These are phyloP conservation scores for Cyclophora punctaria DNA, from an alignment of 2,888 invertebrate genomes.

Conservation along the genomic window DNA sequence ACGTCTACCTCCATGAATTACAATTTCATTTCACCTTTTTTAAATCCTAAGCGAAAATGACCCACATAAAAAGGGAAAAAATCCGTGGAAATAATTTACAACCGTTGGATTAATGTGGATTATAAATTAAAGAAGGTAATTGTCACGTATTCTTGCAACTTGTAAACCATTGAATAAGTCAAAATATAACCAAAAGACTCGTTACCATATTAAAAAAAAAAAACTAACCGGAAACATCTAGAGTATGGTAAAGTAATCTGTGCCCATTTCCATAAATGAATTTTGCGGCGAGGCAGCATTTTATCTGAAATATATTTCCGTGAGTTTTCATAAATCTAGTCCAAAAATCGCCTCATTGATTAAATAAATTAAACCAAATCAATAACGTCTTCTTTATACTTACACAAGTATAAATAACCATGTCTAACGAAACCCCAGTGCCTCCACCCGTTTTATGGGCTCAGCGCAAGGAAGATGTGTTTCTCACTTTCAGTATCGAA, in stretches of 20 bases:
- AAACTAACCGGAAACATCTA: too few relatives aligned
- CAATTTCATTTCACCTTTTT: too few relatives aligned
- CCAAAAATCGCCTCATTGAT: constrained; percentile 4
- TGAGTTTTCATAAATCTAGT: constrained; percentile 10
- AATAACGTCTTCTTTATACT: constrained; percentile 1
- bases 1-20: too few relatives aligned
- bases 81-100: too few relatives aligned
- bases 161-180: too few relatives aligned
- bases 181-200: too few relatives aligned
- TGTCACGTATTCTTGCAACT: too few relatives aligned
- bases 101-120: too few relatives aligned
- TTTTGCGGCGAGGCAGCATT: constrained; percentile 16
- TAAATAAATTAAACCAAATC: not conserved
- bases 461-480: constrained; percentile 87
- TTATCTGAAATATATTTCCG: constrained; percentile 7
- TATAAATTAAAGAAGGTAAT: too few relatives aligned
- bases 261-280: constrained; percentile 12
- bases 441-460: constrained; percentile 96
- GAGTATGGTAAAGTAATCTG: constrained; percentile 1
- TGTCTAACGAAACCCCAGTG: constrained; percentile 68
- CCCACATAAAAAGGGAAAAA: too few relatives aligned
- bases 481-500: constrained; percentile 93
- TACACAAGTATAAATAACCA: constrained; percentile 21
- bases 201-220: too few relatives aligned
- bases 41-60: too few relatives aligned